These are phyloP conservation scores for Cremastinae sp. DNA, from an alignment of 2,888 invertebrate species.

Conservation along the genomic window DNA sequence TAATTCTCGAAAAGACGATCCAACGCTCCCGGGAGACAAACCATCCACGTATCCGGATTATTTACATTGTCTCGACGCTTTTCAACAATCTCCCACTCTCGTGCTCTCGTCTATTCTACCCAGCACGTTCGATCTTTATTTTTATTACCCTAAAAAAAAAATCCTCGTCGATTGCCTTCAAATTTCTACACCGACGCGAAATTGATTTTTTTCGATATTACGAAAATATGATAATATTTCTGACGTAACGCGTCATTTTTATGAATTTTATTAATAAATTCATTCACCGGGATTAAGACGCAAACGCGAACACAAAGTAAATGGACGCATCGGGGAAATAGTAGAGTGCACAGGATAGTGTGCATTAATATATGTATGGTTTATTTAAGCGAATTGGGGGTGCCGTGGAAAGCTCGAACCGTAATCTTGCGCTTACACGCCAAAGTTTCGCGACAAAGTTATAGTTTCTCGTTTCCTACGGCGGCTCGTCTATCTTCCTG, in stretches of 20 bases:
- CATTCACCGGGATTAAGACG: no score
- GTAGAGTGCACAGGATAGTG: neutral
- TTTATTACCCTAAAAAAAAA: neutral
- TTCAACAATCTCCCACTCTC: constrained; percentile 16
- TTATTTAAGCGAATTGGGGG: constrained; percentile 46
- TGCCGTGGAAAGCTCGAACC: constrained; percentile 35
- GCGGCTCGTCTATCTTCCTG: constrained; percentile 37
- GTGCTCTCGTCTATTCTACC: constrained; percentile 16
- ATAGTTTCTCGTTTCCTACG: constrained; percentile 45
- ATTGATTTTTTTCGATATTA: no score
- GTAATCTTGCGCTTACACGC: constrained; percentile 57
- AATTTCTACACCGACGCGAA: no score
- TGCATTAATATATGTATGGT: constrained; percentile 17
- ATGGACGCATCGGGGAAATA: neutral
- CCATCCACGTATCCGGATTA: constrained; percentile 41
- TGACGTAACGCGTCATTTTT: no score
- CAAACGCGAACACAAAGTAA: neutral
- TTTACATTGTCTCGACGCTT: constrained; percentile 50
- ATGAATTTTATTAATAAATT: no score
- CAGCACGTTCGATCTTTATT: neutral
- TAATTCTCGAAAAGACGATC: neutral
- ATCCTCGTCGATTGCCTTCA: no score
- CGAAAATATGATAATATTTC: no score
- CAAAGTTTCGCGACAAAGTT: constrained; percentile 54
- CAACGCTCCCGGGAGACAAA: constrained; percentile 36